Evolutionary conservation across 2,797 vertebrate species (phyloP).

Genomic region (Cossypha polioptera): DNA sequence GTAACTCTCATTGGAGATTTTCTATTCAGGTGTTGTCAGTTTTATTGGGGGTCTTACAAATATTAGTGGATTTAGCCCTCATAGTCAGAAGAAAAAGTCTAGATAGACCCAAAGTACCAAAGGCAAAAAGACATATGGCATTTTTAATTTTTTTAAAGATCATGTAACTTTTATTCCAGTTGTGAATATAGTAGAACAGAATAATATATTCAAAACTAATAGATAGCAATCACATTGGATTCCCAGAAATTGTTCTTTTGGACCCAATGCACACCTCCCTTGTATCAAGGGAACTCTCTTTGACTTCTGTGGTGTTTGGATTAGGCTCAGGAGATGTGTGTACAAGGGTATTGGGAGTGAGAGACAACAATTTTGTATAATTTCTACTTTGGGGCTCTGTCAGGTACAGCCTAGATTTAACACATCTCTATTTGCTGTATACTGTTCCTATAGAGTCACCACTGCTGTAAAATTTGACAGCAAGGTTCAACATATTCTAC

Average conservation of each 20-base stretch:
- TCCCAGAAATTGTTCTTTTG: neutral
- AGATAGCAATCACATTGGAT: neutral
- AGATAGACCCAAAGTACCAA: neutral
- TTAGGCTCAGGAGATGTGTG: neutral
- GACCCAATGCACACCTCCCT: neutral
- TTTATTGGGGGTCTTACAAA: neutral
- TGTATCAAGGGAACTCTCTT: neutral
- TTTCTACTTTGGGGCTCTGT: neutral
- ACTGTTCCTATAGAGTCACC: neutral
- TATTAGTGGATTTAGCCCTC: neutral
- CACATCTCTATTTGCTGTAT: accelerated
- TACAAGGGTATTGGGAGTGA: neutral
- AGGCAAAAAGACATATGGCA: neutral
- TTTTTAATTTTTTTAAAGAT: neutral
- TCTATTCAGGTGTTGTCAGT: neutral
- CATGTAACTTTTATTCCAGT: neutral
- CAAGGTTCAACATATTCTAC: neutral
- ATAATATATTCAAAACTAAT: neutral
- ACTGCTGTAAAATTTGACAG: neutral
- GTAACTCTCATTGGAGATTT: neutral
- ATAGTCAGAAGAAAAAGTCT: neutral
- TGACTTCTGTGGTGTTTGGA: neutral
- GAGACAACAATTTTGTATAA: neutral
- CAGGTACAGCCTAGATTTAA: neutral
- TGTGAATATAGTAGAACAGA: neutral